Percentiles rank a stretch among this genome's conserved stretches.
phyloP scores from a whole-genome alignment of 2,113 vertebrate genomes.

The Prochilodus magdalenae region DNA sequence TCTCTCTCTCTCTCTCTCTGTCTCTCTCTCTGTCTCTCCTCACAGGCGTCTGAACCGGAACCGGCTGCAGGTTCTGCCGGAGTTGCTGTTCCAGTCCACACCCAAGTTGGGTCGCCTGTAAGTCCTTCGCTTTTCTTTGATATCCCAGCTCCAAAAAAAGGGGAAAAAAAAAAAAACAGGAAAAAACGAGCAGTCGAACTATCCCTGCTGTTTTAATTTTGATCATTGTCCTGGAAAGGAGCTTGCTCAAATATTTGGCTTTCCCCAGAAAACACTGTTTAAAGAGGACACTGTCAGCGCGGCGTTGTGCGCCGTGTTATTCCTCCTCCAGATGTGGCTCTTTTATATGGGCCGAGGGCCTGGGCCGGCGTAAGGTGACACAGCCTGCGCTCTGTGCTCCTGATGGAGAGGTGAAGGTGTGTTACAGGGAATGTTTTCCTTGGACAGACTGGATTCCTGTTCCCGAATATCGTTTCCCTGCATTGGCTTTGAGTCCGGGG shows the following conservation, averaged over 20 bases:
- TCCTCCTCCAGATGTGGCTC: slow-evolving; percentile 44
- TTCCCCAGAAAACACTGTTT: slow-evolving; percentile 47
- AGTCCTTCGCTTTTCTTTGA: slow-evolving; percentile 75
- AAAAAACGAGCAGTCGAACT: slow-evolving; percentile 24
- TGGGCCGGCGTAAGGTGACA: slow-evolving; percentile 38
- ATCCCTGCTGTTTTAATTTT: slow-evolving; percentile 51
- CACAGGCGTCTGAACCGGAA: slow-evolving; percentile 95
- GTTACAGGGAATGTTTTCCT: slow-evolving; percentile 71
- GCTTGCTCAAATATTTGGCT: slow-evolving; percentile 52
- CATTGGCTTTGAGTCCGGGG: slow-evolving; percentile 57
- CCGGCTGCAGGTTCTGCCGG: slow-evolving; percentile 94
- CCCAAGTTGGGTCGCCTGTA: slow-evolving; percentile 95
- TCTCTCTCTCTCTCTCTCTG: slow-evolving; percentile 31
- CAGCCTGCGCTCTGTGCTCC: slow-evolving; percentile 24
- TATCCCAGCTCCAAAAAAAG: slow-evolving; percentile 65
- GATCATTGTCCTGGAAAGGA: slow-evolving; percentile 54
- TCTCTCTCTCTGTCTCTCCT: slow-evolving; percentile 49
- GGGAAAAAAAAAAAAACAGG: slow-evolving; percentile 50
- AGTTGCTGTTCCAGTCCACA: slow-evolving; percentile 96
- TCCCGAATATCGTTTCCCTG: slow-evolving; percentile 66
- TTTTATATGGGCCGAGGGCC: slow-evolving; percentile 36
- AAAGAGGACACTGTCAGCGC: slow-evolving; percentile 52
- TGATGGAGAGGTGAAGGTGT: slow-evolving; percentile 65
- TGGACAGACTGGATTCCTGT: slow-evolving; percentile 70
- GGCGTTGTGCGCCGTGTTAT: slow-evolving; percentile 49